Conservation (phyloP, 1,140 invertebrate species). For the Drosophila teissieri region DNA sequence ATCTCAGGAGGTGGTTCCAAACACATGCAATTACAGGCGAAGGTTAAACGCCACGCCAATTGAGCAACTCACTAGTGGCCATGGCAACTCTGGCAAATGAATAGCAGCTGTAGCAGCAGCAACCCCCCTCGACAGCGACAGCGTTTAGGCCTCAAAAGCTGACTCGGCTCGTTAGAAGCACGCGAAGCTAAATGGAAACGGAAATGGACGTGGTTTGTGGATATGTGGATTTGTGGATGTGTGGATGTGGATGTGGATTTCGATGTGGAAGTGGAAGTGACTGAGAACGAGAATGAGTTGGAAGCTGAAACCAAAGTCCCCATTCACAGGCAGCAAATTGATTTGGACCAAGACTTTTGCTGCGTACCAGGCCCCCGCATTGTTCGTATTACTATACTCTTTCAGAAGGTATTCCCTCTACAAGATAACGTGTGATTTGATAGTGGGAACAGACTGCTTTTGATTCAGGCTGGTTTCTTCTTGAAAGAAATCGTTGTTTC, state of each 20-base stretch:
- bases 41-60: slow-evolving; percentile 53
- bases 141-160: slow-evolving; percentile 32
- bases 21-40: slow-evolving; percentile 64
- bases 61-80: slow-evolving; percentile 32
- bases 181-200: slow-evolving; percentile 52
- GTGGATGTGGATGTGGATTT: background rate
- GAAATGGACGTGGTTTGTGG: slow-evolving; percentile 46
- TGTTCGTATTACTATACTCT: slow-evolving; percentile 7
- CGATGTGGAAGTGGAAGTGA: slow-evolving; percentile 4
- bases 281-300: slow-evolving; percentile 9
- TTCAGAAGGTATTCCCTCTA: too few relatives aligned
- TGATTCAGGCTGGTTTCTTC: too few relatives aligned
- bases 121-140: slow-evolving; percentile 1
- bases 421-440: too few relatives aligned
- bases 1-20: slow-evolving; percentile 33
- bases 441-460: background rate
- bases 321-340: slow-evolving; percentile 72
- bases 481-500: too few relatives aligned
- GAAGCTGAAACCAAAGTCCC: slow-evolving; percentile 20
- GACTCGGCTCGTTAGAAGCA: slow-evolving; percentile 43
- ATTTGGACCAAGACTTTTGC: slow-evolving; percentile 61
- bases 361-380: slow-evolving; percentile 13
- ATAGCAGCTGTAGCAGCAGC: slow-evolving; percentile 5
- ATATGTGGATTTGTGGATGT: slow-evolving; percentile 13
- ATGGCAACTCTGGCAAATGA: slow-evolving; percentile 46